Conservation (phyloP, 1,140 invertebrate species). For the Dinothrombium tinctorium region DNA sequence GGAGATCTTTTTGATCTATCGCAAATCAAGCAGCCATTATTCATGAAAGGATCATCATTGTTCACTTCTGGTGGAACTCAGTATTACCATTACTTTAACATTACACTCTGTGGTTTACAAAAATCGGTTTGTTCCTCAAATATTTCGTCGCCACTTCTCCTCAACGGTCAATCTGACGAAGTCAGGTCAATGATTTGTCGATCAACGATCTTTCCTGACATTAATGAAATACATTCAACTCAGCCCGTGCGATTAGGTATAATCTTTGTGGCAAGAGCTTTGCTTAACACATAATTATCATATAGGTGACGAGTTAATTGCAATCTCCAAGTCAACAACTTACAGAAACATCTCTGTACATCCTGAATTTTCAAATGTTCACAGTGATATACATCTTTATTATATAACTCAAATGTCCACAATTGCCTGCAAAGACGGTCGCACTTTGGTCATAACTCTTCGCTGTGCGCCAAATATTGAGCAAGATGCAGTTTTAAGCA, state of each 20-base stretch:
- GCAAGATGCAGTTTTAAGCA: conserved; percentile 20
- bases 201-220: conserved; percentile 25
- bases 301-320: conserved; percentile 24
- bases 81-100: conserved; percentile 33
- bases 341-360: conserved; percentile 7
- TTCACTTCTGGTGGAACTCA: conserved; percentile 32
- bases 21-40: conserved; percentile 9
- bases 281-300: not conserved
- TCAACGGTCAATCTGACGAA: not conserved
- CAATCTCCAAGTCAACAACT: conserved; percentile 1
- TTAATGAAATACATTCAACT: conserved; percentile 20
- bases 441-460: conserved; percentile 29
- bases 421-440: conserved; percentile 27
- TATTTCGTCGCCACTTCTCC: conserved; percentile 16
- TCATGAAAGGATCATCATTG: conserved; percentile 12
- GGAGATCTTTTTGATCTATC: conserved; percentile 24
- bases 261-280: not conserved
- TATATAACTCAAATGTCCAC: conserved; percentile 22
- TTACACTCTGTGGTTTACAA: conserved; percentile 27
- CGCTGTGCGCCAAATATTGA: conserved; percentile 23
- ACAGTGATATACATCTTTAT: conserved; percentile 9
- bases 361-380: conserved; percentile 4
- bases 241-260: conserved; percentile 23
- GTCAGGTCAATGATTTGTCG: conserved; percentile 24
- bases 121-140: conserved; percentile 25